These are phyloP conservation scores for Dreissena rostriformis DNA, from an alignment of 1,140 invertebrate species.

Conservation along the genomic window DNA sequence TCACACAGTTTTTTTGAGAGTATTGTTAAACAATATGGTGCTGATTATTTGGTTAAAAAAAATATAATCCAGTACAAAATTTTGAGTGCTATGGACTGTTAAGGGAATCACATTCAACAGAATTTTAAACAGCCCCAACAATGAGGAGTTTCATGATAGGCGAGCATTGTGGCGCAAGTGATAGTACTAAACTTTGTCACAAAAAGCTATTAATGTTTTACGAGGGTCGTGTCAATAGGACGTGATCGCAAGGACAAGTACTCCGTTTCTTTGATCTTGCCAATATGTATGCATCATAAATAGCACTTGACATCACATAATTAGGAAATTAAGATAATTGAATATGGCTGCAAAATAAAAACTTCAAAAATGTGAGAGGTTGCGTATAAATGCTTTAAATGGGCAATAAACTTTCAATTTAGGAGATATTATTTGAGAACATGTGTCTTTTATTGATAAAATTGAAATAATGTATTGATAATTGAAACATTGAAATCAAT, in stretches of 20 bases:
- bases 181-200: too few species aligned
- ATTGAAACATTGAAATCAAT: background rate
- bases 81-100: too few species aligned
- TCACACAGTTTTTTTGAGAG: too few species aligned
- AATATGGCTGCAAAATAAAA: conserved; percentile 15
- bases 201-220: conserved; percentile 35
- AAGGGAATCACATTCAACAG: too few species aligned
- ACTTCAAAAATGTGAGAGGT: conserved; percentile 1
- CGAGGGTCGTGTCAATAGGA: conserved; percentile 21
- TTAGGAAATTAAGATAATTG: conserved; percentile 28
- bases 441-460: background rate
- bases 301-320: conserved; percentile 14
- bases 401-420: conserved; percentile 7
- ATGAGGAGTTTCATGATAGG: too few species aligned
- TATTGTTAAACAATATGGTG: too few species aligned
- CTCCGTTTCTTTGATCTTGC: conserved; percentile 38
- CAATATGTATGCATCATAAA: conserved; percentile 41
- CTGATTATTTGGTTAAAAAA: too few species aligned
- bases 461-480: background rate
- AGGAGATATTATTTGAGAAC: background rate
- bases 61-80: too few species aligned
- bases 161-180: too few species aligned
- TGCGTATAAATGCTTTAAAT: background rate
- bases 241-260: conserved; percentile 39
- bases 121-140: too few species aligned